phyloP scores from a whole-genome alignment of 2,797 vertebrate genomes.

The Coreius guichenoti region DNA sequence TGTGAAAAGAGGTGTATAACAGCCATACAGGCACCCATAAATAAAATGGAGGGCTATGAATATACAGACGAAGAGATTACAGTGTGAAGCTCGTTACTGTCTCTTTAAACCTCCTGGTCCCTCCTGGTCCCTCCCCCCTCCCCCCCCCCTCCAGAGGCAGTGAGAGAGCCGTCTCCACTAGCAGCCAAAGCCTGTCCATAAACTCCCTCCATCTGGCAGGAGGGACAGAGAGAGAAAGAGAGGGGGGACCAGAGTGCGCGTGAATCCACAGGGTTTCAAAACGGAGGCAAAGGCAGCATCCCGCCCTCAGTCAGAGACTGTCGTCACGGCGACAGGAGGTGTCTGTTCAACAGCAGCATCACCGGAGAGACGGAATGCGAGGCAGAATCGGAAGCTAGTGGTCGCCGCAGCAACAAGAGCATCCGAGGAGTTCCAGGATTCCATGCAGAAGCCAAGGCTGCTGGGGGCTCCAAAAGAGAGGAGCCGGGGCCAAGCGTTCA shows the following conservation, averaged over 20 bases:
- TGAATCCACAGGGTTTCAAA: conserved; percentile 60
- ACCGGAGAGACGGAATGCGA: conserved; percentile 69
- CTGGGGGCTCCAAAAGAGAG: not conserved
- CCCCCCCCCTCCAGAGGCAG: conserved; percentile 57
- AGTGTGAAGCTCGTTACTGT: conserved; percentile 50
- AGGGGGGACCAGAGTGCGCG: not conserved
- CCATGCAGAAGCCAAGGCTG: conserved; percentile 15
- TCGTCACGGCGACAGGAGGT: conserved; percentile 72
- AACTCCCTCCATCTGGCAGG: conserved; percentile 82
- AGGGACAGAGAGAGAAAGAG: conserved; percentile 38
- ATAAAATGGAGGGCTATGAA: conserved; percentile 15
- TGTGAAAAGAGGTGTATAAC: conserved; percentile 57
- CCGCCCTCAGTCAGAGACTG: conserved; percentile 65
- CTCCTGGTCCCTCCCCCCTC: conserved; percentile 67
- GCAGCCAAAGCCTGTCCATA: conserved; percentile 81
- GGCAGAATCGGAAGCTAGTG: conserved; percentile 51
- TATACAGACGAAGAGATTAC: conserved; percentile 15
- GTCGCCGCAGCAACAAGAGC: conserved; percentile 53
- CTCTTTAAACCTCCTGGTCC: conserved; percentile 76
- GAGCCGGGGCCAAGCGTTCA: conserved; percentile 11
- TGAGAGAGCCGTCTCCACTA: conserved; percentile 69
- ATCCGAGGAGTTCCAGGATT: conserved; percentile 50
- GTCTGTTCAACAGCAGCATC: conserved; percentile 64
- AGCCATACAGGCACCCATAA: conserved; percentile 51
- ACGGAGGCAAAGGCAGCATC: conserved; percentile 61